These are phyloP conservation scores for Phengaris alcon DNA, from an alignment of 2,888 invertebrate species.

Conservation along the genomic window DNA sequence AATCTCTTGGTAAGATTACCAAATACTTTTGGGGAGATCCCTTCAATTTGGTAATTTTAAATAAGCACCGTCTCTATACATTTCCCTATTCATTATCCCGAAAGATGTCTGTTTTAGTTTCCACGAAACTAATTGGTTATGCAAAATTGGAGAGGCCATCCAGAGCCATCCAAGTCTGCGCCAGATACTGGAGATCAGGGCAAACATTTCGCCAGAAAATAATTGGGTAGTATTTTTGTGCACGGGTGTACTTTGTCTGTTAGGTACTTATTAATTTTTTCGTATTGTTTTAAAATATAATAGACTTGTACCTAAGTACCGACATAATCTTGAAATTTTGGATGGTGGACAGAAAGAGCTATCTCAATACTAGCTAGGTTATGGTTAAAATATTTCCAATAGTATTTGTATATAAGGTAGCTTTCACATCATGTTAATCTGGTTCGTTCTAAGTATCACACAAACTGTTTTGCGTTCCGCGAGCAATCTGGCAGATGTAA, in stretches of 20 bases:
- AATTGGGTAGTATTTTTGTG: constrained; percentile 56
- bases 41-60: background rate
- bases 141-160: constrained; percentile 73
- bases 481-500: too few species aligned
- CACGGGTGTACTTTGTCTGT: constrained; percentile 44
- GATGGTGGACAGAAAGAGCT: too few species aligned
- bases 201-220: constrained; percentile 59
- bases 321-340: too few species aligned
- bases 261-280: constrained; percentile 9
- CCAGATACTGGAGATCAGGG: constrained; percentile 63
- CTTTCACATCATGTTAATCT: too few species aligned
- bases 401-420: too few species aligned
- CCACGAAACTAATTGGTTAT: constrained; percentile 74
- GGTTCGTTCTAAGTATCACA: too few species aligned
- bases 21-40: too few species aligned
- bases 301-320: background rate
- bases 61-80: constrained; percentile 28
- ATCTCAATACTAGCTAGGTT: too few species aligned
- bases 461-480: too few species aligned
- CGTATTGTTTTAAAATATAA: background rate
- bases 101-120: constrained; percentile 65
- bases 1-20: too few species aligned
- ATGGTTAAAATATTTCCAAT: too few species aligned
- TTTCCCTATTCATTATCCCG: constrained; percentile 36
- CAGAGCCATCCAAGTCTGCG: constrained; percentile 70